Evolutionary conservation across 1,140 invertebrate genomes (phyloP).

Genomic region (Coptotermes formosanus): DNA sequence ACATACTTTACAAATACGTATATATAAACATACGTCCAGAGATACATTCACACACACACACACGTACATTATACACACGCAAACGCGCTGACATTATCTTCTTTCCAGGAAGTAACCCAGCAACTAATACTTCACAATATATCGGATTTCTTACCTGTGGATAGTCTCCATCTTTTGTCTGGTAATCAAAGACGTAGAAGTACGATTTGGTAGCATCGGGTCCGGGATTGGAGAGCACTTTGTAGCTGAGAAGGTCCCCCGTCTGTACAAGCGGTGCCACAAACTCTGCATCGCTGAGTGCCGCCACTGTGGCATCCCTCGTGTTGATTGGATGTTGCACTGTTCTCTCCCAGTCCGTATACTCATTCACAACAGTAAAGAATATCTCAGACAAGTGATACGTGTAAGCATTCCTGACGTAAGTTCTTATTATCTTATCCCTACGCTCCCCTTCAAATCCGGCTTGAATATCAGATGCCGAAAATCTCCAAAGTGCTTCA

Average conservation of each 20-base stretch:
- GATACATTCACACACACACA: too few species aligned
- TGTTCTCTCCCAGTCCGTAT: conserved; percentile 94
- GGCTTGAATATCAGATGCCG: conserved; percentile 75
- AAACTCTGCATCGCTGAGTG: conserved; percentile 89
- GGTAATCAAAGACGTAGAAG: conserved; percentile 93
- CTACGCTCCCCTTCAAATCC: conserved; percentile 89
- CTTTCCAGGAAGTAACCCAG: too few species aligned
- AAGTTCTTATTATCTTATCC: conserved; percentile 88
- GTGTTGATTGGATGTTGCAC: conserved; percentile 89
- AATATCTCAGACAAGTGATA: conserved; percentile 97
- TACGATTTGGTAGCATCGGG: conserved; percentile 54
- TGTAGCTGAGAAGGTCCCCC: conserved; percentile 67
- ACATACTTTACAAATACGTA: too few species aligned
- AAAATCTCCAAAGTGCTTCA: conserved; percentile 79
- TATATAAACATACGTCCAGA: too few species aligned
- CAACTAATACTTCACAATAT: too few species aligned
- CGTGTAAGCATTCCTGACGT: conserved; percentile 89
- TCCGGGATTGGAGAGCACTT: conserved; percentile 33
- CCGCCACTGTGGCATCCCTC: conserved; percentile 86
- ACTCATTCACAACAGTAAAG: conserved; percentile 95
- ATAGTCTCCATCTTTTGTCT: conserved; percentile 88
- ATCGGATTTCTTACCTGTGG: conserved; percentile 62
- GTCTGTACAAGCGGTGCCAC: conserved; percentile 82
- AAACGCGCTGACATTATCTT: too few species aligned
- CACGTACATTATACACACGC: too few species aligned